Evolutionary conservation across 2,113 vertebrate species (phyloP), one percentile per base, ranked within the genome.

Genomic region (Urocynchramus pylzowi): DNA sequence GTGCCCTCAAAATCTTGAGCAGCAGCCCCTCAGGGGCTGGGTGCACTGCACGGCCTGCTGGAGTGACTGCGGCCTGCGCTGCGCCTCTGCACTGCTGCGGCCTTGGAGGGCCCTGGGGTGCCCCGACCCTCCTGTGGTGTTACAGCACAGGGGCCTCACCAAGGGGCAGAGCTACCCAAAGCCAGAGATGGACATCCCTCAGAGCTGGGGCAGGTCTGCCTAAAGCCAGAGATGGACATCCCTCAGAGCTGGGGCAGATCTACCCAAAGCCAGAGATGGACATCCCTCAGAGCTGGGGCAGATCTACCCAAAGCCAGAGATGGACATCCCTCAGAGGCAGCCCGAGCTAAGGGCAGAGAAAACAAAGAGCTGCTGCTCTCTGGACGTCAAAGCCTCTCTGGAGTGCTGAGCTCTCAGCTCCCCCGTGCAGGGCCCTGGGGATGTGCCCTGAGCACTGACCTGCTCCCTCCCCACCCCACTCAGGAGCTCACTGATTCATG

Each of bases 121-220:
- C 20, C 60, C n/a, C 0, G 0, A 3, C 3, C 31, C 23, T n/a
- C 45, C 54, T 37, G 33, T 1, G 7, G 15, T 11, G 37, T 14
- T 11, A 9, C 30, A 79, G 41, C 16, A 21, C 1, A 0, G 14
- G 39, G 13, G 11, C 13, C 16, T 53, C 73, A 5, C 7, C 33
- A 8, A 35, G 50, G 67, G 35, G 17, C 21, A 64, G 63, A n/a
- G n/a, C 13, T 45, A 22, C 65, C n/a, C 1, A 28, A 35, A 35
- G 9, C 33, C 65, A 10, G 16, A 7, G 24, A 68, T 14, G 23
- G 10, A 42, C 39, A 27, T 11, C 39, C 17, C 30, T 37, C 5
- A 3, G 52, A 52, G 27, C 10, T 13, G 3, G 50, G 50, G 3
- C 30, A 59, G 41, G 1, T 6, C 6, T 47, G 6, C 14, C 54